Evolutionary conservation across 2,888 invertebrate species (phyloP), one percentile per base, ranked within the genome.

Genomic region (Plutella xylostella): DNA sequence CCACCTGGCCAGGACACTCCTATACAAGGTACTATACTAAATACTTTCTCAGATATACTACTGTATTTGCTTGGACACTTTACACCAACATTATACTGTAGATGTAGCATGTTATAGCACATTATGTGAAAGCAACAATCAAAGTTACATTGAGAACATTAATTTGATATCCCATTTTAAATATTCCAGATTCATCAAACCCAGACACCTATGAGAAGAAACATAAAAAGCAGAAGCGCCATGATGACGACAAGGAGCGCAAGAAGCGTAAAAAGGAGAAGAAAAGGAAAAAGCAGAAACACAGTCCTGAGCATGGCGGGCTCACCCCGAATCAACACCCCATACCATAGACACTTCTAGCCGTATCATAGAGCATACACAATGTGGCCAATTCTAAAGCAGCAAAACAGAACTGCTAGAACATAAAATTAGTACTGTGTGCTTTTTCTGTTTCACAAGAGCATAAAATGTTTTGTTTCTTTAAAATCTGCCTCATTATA

Each of bases 221-320:
- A 69, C 96, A 96, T 72, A 96, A 96, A 86, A 96, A 96, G 69
- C 94, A 95, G 63, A 96, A 95, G 68, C 86, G 95, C 30, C 95
- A 96, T 58, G 96, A 96, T 57, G 96, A 96, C 55, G 96, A 96
- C 58, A 96, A 96, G 63, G 96, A 96, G 63, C 87, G 95, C 28
- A 96, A 94, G 78, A 96, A 96, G 71, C 85, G 96, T 61, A 96
- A 96, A 89, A 96, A 96, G 80, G 96, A 97, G 65, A 96, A 97
- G 76, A 96, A 96, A 61, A 87, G 96, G 57, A 96, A 96, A 88
- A 96, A 96, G 72, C 94, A 95, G 62, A 94, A 94, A 63, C 95
- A 95, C 72, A 95, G 94, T 66, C 95, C 95, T 0, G 95, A 95
- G 65, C 94, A 93, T 61, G 90, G 90, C 7, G 90, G 90, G 25